phyloP scores from a whole-genome alignment of 2,888 invertebrate genomes.

The Drosophila longiperda region DNA sequence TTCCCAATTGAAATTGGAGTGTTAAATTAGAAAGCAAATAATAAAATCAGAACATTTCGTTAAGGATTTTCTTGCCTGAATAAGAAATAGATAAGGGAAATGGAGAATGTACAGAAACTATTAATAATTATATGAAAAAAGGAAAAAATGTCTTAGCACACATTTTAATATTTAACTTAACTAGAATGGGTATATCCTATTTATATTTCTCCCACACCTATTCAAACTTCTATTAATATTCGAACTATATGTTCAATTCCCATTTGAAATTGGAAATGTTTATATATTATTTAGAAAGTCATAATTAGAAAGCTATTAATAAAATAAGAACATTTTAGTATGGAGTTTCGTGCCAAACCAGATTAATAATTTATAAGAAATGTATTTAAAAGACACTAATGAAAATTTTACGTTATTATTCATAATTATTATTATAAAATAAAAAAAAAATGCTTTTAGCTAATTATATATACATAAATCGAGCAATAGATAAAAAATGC shows the following conservation, averaged over 20 bases:
- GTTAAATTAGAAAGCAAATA: background rate
- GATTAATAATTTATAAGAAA: background rate
- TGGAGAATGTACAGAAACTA: background rate
- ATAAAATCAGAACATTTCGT: background rate
- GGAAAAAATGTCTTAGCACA: background rate
- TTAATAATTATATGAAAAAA: background rate
- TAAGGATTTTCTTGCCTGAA: background rate
- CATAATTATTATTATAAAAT: background rate
- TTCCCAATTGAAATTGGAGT: background rate
- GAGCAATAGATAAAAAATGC: background rate
- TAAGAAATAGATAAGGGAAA: background rate
- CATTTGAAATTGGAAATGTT: background rate
- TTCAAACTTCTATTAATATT: background rate
- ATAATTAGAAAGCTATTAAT: background rate
- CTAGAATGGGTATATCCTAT: background rate
- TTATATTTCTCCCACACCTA: background rate
- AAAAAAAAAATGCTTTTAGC: background rate
- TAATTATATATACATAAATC: background rate
- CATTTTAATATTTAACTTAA: background rate
- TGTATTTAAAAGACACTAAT: background rate
- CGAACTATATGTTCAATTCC: background rate
- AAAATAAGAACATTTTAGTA: background rate
- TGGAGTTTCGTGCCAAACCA: background rate
- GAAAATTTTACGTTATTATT: background rate
- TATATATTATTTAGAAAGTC: background rate